These are phyloP conservation scores for Bradynema listronoti DNA, from an alignment of 1,140 invertebrate genomes.

Conservation along the genomic window DNA sequence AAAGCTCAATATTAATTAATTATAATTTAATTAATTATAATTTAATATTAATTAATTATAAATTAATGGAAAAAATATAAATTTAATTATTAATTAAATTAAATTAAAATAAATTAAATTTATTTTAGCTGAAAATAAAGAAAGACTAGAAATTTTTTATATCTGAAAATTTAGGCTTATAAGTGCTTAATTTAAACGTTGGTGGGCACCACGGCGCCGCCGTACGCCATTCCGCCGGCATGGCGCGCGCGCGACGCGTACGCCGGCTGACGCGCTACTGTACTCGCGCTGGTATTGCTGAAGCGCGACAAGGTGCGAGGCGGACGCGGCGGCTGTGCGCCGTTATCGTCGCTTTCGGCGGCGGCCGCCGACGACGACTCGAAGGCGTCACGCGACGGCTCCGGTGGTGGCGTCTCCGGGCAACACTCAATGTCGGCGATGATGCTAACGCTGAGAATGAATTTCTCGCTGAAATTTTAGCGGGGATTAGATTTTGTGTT, in stretches of 20 bases:
- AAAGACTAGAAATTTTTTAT: neutral
- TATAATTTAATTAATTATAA: neutral
- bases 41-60: neutral
- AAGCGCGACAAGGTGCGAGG: constrained; percentile 1
- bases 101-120: too few species aligned
- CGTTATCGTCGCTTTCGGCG: constrained; percentile 1
- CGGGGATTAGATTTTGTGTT: neutral
- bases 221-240: neutral
- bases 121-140: neutral
- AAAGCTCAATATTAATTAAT: neutral
- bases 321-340: too few species aligned
- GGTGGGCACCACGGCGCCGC: constrained; percentile 42
- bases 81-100: neutral
- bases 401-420: constrained; percentile 54
- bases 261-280: too few species aligned
- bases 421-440: constrained; percentile 56
- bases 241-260: neutral
- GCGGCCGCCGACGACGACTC: too few species aligned
- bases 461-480: constrained; percentile 54
- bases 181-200: constrained; percentile 49
- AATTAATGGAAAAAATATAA: neutral
- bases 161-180: constrained; percentile 3
- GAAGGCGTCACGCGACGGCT: constrained; percentile 26
- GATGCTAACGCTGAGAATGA: constrained; percentile 54
- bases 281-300: constrained; percentile 24